Evolutionary conservation across 1,140 invertebrate genomes (phyloP), one percentile per base, ranked within the genome.

Genomic region (Euura lappo): DNA sequence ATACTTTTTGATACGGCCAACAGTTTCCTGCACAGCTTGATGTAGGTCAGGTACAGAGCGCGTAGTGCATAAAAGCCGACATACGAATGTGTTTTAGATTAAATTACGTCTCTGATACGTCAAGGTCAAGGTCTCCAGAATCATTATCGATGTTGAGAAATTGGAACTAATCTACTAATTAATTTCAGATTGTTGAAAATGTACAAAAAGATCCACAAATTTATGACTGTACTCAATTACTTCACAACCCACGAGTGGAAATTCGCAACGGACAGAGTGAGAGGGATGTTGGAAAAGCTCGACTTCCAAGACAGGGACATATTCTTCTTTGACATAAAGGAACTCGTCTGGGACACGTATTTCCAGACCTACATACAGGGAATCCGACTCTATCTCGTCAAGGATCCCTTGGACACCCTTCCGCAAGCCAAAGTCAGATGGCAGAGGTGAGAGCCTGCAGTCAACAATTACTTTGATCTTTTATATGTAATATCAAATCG

Each of bases 191-290:
- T 94, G 85, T 83, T 92, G 3, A 90, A 91, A 71, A 88, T 94
- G 43, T 94, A 94, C 81, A 89, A 89, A 8, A 93, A 92, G 78
- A 89, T 95, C 67, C 90, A 92, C 76, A 92, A 90, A 78, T 90
- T 94, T 10, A 89, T 93, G 67, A 88, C 90, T 6, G 92, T 92
- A 3, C 83, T 95, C 2, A 91, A 93, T 79, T 95, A 93, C 78
- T 95, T 95, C 79, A 91, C 93, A 2, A 91, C 88, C 0, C 89
- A 90, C 77, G 89, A 93, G 72, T 95, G 93, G 93, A 83, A 85
- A 4, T 95, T 95, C 80, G 82, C 84, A 0, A 93, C 93, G 76
- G 84, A 89, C 7, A 91, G 90, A 67, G 83, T 93, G 0, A 82
- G 88, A 10, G 78, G 80, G n/a, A 84, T 97, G 69, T 89, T 91